Evolutionary conservation across 2,113 vertebrate genomes (phyloP), one percentile per base, ranked within the genome.

Genomic region (Pyxicephalus adspersus): DNA sequence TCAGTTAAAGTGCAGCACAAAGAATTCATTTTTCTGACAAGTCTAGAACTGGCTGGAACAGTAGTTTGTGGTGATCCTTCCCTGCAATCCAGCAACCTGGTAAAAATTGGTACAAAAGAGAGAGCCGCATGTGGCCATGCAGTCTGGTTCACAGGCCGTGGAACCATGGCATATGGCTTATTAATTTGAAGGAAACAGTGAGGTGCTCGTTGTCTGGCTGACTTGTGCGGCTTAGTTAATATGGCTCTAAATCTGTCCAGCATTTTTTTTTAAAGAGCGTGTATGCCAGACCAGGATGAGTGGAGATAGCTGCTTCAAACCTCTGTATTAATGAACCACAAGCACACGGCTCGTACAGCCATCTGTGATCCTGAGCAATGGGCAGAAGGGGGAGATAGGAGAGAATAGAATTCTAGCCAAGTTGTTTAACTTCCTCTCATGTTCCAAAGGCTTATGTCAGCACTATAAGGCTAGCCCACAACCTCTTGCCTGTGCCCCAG

Each of bases 391-490:
- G 54, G 64, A 66, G 76, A 64, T 55, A 11, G 71, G 70, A 75
- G n/a, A 66, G 34, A 20, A 29, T 82, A 71, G 80, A 82, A 75
- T 45, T 31, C 4, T 13, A 66, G 80, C 80, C 80, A 82, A 82
- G 58, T 74, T 70, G 77, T 79, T 79, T 75, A 82, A 82, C 80
- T 75, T 75, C 51, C 29, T 66, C 65, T 64, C 61, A 25, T 58
- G 61, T 31, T 75, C 80, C 80, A 75, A 75, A 73, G 74, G 61
- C 80, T 74, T 82, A 75, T 73, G 68, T 74, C 79, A 81, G 68
- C 70, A 4, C 26, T 64, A 31, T 81, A 60, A 58, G 57, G 60
- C 68, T 75, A 57, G 57, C 71, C 51, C 63, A 18, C 29, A 58
- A 65, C 61, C 70, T 58, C 63, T 52, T 65, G 71, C 70, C 45